Percentiles rank a stretch among this genome's conserved stretches.
Conservation (phyloP, 2,113 vertebrate species). For the Ahaetulla prasina region DNA sequence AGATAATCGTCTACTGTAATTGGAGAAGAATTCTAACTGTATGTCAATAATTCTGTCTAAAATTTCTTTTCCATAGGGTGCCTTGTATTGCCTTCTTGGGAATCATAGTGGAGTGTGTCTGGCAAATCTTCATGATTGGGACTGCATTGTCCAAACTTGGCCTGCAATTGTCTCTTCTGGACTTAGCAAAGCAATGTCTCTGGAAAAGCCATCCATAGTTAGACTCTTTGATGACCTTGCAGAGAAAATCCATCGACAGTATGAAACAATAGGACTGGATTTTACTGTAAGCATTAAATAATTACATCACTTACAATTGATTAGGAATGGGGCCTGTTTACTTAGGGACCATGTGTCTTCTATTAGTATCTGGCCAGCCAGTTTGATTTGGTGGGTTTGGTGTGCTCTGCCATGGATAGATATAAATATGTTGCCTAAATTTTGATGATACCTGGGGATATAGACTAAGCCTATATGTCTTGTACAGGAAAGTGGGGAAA, state of each 20-base stretch:
- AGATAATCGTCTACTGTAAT: not conserved
- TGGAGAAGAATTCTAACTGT: not conserved
- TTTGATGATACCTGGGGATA: not conserved
- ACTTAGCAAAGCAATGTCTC: slow-evolving; percentile 91
- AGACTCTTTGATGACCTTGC: slow-evolving; percentile 94
- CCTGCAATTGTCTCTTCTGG: slow-evolving; percentile 90
- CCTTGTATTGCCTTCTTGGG: slow-evolving; percentile 95
- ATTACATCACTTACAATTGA: not conserved
- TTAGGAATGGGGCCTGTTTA: not conserved
- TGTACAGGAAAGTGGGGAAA: not conserved
- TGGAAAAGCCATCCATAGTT: slow-evolving; percentile 95
- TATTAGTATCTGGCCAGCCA: not conserved
- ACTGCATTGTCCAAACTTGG: slow-evolving; percentile 92
- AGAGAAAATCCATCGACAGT: slow-evolving; percentile 95
- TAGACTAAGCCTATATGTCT: not conserved
- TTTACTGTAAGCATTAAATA: slow-evolving; percentile 78
- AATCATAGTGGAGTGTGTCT: slow-evolving; percentile 89
- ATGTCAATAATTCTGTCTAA: not conserved
- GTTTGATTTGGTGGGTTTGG: not conserved
- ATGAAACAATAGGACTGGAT: slow-evolving; percentile 91
- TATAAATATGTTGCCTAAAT: not conserved
- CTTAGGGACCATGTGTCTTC: not conserved
- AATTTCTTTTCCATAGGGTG: slow-evolving; percentile 72
- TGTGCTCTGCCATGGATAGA: not conserved
- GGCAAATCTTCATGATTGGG: slow-evolving; percentile 95